These are phyloP conservation scores for Dasypus novemcinctus DNA, from an alignment of 2,113 vertebrate species.

Conservation along the genomic window DNA sequence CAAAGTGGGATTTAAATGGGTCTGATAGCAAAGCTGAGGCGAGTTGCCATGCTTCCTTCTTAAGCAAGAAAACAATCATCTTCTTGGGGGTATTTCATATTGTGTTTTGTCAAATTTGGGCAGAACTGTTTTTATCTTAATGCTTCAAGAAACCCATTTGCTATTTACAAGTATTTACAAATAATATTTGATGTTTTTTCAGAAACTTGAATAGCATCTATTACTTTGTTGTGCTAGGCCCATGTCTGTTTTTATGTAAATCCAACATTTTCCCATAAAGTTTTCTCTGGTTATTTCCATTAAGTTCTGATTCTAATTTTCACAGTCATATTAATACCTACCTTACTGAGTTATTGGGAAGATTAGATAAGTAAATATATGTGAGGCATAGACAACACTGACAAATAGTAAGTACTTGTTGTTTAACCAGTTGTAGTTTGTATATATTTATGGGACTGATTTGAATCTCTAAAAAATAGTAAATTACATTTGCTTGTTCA, in stretches of 20 bases:
- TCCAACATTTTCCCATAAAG: neutral
- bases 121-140: neutral
- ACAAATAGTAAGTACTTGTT: neutral
- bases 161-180: neutral
- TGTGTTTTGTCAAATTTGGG: neutral
- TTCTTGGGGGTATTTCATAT: neutral
- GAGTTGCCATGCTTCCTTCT: neutral
- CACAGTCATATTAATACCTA: neutral
- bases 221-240: neutral
- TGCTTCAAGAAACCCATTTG: neutral
- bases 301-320: neutral
- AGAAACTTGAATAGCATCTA: neutral
- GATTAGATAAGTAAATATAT: constrained; percentile 3
- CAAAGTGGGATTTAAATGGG: neutral
- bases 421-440: neutral
- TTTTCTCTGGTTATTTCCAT: neutral
- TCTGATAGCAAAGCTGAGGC: constrained; percentile 16
- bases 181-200: neutral
- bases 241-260: constrained; percentile 16
- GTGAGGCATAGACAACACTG: neutral
- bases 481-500: neutral
- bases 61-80: neutral
- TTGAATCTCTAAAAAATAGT: neutral
- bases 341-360: neutral
- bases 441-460: neutral